phyloP scores from a whole-genome alignment of 2,113 vertebrate genomes.

The Eptesicus fuscus region DNA sequence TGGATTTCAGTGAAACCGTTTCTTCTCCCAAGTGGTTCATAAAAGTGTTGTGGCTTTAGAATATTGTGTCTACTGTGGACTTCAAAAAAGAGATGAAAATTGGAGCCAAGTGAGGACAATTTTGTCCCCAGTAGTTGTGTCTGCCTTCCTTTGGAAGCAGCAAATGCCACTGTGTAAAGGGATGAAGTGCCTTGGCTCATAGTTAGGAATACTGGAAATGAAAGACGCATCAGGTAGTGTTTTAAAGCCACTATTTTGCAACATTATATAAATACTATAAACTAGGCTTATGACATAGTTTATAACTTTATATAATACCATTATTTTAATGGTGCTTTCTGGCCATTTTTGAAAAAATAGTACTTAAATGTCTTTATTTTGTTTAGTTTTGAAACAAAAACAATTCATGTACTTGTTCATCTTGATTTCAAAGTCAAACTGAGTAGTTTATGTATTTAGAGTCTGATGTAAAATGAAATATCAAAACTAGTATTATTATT shows the following conservation, averaged over 20 bases:
- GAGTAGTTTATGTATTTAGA: not conserved
- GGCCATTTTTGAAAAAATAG: not conserved
- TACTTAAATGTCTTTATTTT: not conserved
- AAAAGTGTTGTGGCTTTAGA: not conserved
- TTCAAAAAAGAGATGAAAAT: not conserved
- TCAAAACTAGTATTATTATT: not conserved
- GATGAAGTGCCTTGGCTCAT: not conserved
- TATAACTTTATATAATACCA: conserved; percentile 11
- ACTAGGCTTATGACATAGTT: not conserved
- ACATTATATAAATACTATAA: not conserved
- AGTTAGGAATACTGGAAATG: not conserved
- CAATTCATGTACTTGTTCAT: not conserved
- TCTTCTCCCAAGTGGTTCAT: not conserved
- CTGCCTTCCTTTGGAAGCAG: not conserved
- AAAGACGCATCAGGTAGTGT: not conserved
- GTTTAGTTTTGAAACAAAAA: conserved; percentile 28
- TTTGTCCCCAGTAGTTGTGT: not conserved
- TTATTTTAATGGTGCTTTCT: not conserved
- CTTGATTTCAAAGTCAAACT: conserved; percentile 44
- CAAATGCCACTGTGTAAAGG: not conserved
- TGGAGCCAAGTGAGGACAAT: not conserved
- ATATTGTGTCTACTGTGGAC: not conserved
- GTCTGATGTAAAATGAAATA: not conserved
- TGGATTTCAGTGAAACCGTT: not conserved
- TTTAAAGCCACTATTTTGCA: not conserved